These are phyloP conservation scores for Vulpes lagopus DNA, from an alignment of 2,113 vertebrate species.

Conservation along the genomic window DNA sequence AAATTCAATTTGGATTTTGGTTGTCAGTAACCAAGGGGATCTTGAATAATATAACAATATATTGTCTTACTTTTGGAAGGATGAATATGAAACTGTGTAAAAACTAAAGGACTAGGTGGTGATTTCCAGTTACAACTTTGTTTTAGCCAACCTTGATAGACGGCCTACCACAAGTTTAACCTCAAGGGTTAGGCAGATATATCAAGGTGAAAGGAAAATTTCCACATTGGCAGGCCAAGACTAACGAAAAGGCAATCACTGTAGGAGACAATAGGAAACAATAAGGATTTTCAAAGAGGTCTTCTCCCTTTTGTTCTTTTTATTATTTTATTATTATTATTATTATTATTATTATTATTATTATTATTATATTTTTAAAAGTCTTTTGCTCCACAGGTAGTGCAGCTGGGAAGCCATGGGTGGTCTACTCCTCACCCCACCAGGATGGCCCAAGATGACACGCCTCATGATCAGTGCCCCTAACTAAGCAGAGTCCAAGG, in stretches of 20 bases:
- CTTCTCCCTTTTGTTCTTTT: conserved; percentile 55
- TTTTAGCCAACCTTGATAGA: background rate
- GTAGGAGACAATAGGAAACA: conserved; percentile 44
- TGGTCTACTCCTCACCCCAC: background rate
- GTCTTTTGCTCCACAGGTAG: conserved; percentile 59
- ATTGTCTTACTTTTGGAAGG: conserved; percentile 27
- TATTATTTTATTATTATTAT: conserved; percentile 37
- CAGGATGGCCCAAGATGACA: background rate
- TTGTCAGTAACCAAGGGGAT: background rate
- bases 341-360: conserved; percentile 18
- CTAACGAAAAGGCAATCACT: conserved; percentile 55
- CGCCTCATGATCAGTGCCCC: conserved; percentile 55
- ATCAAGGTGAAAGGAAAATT: conserved; percentile 29
- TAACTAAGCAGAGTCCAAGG: conserved; percentile 52
- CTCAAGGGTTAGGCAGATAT: conserved; percentile 49
- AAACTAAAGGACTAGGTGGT: background rate
- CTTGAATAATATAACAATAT: background rate
- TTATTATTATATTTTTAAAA: conserved; percentile 63
- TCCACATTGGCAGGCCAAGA: conserved; percentile 48
- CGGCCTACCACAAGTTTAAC: background rate
- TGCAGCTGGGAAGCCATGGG: conserved; percentile 60
- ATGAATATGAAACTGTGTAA: conserved; percentile 1
- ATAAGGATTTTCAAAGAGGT: conserved; percentile 72
- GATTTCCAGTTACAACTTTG: conserved; percentile 42
- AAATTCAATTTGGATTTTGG: background rate